Conservation (phyloP, 2,797 vertebrate genomes). For the Cuniculus paca region DNA sequence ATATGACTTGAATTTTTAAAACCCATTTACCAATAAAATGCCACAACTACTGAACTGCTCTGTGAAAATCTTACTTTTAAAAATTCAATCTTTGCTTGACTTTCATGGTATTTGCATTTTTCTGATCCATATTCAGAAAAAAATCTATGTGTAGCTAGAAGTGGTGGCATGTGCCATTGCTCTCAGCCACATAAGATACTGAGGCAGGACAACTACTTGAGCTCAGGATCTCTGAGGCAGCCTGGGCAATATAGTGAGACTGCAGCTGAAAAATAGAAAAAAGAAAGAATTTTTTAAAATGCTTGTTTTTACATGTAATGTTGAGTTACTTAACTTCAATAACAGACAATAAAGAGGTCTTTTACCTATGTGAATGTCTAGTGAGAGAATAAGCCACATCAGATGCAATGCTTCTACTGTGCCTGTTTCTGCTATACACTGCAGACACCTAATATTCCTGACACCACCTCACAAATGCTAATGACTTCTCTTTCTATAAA, state of each 20-base stretch:
- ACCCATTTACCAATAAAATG: neutral
- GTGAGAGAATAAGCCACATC: neutral
- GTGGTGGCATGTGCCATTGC: neutral
- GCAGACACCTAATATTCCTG: neutral
- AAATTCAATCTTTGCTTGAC: neutral
- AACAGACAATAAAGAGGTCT: neutral
- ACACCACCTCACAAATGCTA: neutral
- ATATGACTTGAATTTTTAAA: neutral
- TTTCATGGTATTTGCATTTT: neutral
- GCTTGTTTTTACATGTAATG: neutral
- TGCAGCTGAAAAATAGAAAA: neutral
- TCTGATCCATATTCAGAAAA: neutral
- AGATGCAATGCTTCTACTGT: accelerated
- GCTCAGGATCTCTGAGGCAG: neutral
- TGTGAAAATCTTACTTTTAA: neutral
- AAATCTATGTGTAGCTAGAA: too few species aligned
- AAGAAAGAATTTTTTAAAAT: neutral
- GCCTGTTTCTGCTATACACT: neutral
- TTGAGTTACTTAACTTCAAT: neutral
- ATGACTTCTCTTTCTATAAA: neutral
- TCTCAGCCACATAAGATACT: neutral
- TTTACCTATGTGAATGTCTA: neutral
- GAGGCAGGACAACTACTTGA: neutral
- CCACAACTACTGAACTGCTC: neutral
- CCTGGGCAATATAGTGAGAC: neutral